Conservation (phyloP, 2,888 invertebrate genomes). For the Oligia fasciuncula region DNA sequence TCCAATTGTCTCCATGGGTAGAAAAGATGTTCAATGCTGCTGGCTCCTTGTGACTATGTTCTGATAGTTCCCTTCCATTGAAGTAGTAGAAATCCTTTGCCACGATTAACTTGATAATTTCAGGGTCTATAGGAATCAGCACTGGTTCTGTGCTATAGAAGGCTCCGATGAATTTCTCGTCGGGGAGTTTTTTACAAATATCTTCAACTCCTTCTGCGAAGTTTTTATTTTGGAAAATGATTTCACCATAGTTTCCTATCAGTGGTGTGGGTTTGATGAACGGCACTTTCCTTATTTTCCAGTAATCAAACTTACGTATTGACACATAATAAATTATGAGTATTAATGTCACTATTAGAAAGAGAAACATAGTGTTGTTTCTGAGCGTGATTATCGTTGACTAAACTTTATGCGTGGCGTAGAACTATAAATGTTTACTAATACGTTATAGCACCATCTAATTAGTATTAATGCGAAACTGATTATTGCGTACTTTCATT, state of each 20-base stretch:
- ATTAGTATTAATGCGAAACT: conserved; percentile 16
- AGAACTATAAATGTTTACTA: neutral
- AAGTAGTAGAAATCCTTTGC: conserved; percentile 75
- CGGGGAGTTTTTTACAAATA: conserved; percentile 68
- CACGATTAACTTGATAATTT: conserved; percentile 70
- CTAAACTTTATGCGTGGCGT: neutral
- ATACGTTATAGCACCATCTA: conserved; percentile 8
- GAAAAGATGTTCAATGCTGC: conserved; percentile 55
- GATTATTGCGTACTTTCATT: conserved; percentile 7
- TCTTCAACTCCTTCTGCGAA: conserved; percentile 52
- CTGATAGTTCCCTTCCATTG: conserved; percentile 68
- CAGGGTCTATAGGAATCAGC: conserved; percentile 71
- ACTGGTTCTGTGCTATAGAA: conserved; percentile 58
- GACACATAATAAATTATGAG: conserved; percentile 40
- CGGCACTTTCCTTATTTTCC: conserved; percentile 68
- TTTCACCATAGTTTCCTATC: conserved; percentile 71
- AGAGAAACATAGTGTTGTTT: conserved; percentile 38
- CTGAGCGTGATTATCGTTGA: conserved; percentile 6
- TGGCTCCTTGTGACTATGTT: conserved; percentile 59
- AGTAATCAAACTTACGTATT: conserved; percentile 71
- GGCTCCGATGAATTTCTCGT: conserved; percentile 71
- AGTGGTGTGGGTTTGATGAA: conserved; percentile 62
- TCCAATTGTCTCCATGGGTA: conserved; percentile 62
- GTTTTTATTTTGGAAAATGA: conserved; percentile 62
- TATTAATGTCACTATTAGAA: conserved; percentile 19